Percentiles rank a stretch among this genome's conserved stretches.
Conservation (phyloP, 2,888 invertebrate genomes). For the Machimus rusticus region DNA sequence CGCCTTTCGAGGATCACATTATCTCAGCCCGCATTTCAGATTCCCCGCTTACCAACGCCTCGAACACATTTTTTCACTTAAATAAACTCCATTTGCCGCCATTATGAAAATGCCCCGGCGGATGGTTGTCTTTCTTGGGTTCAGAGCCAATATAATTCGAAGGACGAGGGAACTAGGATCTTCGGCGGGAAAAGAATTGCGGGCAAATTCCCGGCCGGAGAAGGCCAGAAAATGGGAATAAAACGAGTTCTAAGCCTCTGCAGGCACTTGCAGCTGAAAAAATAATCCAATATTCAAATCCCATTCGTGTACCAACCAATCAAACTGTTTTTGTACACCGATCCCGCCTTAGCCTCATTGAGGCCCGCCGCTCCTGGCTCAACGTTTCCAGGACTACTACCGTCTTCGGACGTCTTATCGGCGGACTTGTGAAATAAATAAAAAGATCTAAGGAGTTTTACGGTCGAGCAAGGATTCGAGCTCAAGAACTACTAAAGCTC, state of each 20-base stretch:
- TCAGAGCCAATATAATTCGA: background rate
- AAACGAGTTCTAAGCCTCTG: background rate
- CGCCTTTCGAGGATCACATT: background rate
- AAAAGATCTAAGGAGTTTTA: background rate
- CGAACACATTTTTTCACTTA: slow-evolving; percentile 32
- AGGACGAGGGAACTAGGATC: background rate
- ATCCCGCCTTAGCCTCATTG: background rate
- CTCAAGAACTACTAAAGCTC: background rate
- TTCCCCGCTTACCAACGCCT: background rate
- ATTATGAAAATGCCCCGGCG: slow-evolving; percentile 3
- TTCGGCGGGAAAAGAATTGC: background rate
- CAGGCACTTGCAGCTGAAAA: slow-evolving; percentile 26
- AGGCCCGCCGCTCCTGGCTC: background rate
- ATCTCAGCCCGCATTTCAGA: background rate
- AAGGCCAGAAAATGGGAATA: background rate
- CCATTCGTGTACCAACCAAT: slow-evolving; percentile 18
- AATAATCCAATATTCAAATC: slow-evolving; percentile 32
- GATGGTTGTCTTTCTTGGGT: background rate
- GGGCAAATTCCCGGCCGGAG: background rate
- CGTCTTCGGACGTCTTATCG: background rate
- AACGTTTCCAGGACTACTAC: background rate
- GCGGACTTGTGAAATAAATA: background rate
- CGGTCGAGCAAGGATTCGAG: background rate
- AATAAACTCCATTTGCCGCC: slow-evolving; percentile 24
- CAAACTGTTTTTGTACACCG: background rate